Conservation (phyloP, 1,140 invertebrate genomes). For the Venustaconcha ellipsiformis region DNA sequence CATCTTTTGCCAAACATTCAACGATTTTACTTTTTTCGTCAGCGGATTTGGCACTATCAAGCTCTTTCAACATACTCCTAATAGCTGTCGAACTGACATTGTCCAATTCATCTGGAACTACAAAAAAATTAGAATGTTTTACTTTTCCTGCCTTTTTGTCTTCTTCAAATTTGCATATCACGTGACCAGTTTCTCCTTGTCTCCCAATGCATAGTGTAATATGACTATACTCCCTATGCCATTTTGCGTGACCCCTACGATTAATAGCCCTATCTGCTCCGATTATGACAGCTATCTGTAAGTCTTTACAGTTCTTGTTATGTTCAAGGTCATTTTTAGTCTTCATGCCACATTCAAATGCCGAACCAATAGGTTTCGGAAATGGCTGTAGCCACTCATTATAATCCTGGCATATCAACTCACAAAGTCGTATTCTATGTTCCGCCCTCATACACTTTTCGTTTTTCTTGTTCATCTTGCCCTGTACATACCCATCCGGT, state of each 20-base stretch:
- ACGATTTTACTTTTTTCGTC: too few relatives aligned
- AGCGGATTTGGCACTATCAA: too few relatives aligned
- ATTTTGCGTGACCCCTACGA: background rate
- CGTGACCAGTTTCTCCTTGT: constrained; percentile 6
- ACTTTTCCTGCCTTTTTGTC: background rate
- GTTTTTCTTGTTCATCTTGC: constrained; percentile 3
- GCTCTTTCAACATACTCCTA: too few relatives aligned
- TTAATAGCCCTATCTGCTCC: constrained; percentile 6
- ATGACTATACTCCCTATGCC: background rate
- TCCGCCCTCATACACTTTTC: constrained; percentile 4
- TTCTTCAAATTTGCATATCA: constrained; percentile 1
- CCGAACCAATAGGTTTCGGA: constrained; percentile 10
- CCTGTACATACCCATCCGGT: constrained; percentile 12
- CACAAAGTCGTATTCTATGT: constrained; percentile 11
- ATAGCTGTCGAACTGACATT: constrained; percentile 9
- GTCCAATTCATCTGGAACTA: constrained; percentile 5
- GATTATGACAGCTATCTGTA: constrained; percentile 1
- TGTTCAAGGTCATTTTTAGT: background rate
- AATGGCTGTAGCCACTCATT: constrained; percentile 9
- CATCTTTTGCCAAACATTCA: too few relatives aligned
- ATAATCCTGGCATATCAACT: background rate
- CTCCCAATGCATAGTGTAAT: constrained; percentile 14
- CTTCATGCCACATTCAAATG: constrained; percentile 9
- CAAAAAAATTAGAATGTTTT: constrained; percentile 1
- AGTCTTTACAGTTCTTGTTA: background rate